Evolutionary conservation across 2,113 vertebrate species (phyloP), one percentile per base, ranked within the genome.

Genomic region (Microtus ochrogaster): DNA sequence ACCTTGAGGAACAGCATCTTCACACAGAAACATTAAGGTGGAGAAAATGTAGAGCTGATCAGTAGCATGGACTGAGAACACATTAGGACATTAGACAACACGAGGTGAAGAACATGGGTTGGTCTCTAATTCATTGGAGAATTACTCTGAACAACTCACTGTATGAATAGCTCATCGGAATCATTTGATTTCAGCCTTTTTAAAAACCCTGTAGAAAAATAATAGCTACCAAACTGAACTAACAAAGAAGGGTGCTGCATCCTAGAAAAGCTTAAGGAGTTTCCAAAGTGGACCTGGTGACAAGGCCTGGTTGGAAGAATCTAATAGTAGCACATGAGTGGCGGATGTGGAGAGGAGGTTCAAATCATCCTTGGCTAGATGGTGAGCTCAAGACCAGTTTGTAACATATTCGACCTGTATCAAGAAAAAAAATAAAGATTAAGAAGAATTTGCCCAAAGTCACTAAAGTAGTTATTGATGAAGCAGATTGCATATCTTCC

Each of bases 131-230:
- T n/a, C 85, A 26, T 4, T 68, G 52, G 36, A 12, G 66, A 44
- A 89, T 78, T 89, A 26, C 61, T 41, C 0, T 79, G 86, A 89
- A 47, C 36, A 55, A 96, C 33, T 36, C 28, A 39, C 36, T 28
- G 0, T 52, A 11, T 63, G 26, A 95, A 19, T 84, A 81, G 3
- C 84, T 63, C 74, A 41, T 73, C 16, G 11, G 68, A 36, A 22
- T 47, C 81, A 78, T 86, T 92, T 92, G n/a, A 92, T 30, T 91
- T 81, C 82, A 78, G 77, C 30, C 4, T 94, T 70, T 49, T 11
- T 68, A 94, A 86, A 33, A 82, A 72, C 13, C 74, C 44, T 47
- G 41, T 44, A 76, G 24, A 12, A 76, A 76, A 28, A 47, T 6
- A 76, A 76, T 28, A 44, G n/a, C 16, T 9, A 28, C n/a, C 79